Evolutionary conservation across 2,797 vertebrate genomes (phyloP), one percentile per base, ranked within the genome.

Genomic region (Pelobates cultripes): DNA sequence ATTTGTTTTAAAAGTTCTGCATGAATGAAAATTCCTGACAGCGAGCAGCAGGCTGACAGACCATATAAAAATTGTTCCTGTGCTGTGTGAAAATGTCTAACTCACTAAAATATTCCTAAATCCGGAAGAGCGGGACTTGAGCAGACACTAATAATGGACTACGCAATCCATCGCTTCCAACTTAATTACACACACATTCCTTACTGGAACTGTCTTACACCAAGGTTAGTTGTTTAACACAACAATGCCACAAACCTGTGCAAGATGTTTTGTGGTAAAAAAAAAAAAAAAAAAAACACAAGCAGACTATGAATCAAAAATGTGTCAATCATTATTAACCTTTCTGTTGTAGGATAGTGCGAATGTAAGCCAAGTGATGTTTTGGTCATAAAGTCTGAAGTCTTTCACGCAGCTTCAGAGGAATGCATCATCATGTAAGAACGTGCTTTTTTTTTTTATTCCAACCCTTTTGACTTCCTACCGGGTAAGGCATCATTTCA

Each of bases 401-500:
- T 4, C 55, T 15, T 12, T 12, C 13, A 64, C 43, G 64, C 10
- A 3, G 13, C 47, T 63, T 4, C 28, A 51, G 7, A 15, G 43
- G 64, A 70, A 64, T 81, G 67, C 41, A 42, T 53, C 10, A 53
- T 76, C 53, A 51, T 70, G 51, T 9, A 43, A 51, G 14, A 69
- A 43, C 17, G 43, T 64, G 55, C 70, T 70, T 44, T 9, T 28
- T 57, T 57, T 28, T 10, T 5, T 15, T 8, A 63, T 61, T 55
- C 47, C 55, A 47, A 51, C 47, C 47, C 5, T 68, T 75, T 4
- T 60, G 55, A 28, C 7, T 14, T 41, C 73, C 73, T 67, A 63
- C 60, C 15, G 60, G 47, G 3, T 73, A 73, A 68, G 47, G 12
- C 53, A 77, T 77, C 41, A 14, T 57, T 73, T 72, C 60, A 69